Evolutionary conservation across 2,113 vertebrate genomes (phyloP), one percentile per base, ranked within the genome.

Genomic region (Tachuris rubrigastra): DNA sequence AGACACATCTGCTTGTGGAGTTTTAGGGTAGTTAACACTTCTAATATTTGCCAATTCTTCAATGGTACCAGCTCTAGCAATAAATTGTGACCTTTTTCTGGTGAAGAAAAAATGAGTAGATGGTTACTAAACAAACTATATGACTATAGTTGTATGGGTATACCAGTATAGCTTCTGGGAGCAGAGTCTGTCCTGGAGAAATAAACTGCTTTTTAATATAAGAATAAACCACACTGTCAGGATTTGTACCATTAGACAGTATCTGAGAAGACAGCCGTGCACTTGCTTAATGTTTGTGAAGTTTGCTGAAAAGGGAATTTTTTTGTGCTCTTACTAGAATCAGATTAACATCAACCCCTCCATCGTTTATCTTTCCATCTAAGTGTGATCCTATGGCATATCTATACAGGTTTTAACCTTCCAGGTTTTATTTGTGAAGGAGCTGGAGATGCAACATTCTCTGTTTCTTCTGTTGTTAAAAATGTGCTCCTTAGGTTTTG

Each of bases 31-130:
- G 31, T 72, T 81, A 49, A 30, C 31, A 23, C 18, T 8, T 80
- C 18, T 37, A 5, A 18, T 33, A 47, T 31, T 55, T 62, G 35
- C 50, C n/a, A 23, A 18, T 56, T 89, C 52, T 88, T 85, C 25
- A 44, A 0, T 49, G 59, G 10, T 58, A 53, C 16, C 6, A n/a
- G 12, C 63, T 68, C 0, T 3, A 65, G 53, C 44, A 65, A 28
- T 60, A 20, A 62, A 31, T 12, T 71, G 19, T 52, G 22, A 16
- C 41, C 15, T 41, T 87, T 75, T 75, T 68, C 41, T 14, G 50
- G 7, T 41, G n/a, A 35, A 59, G 20, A 13, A 53, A 76, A 92
- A 33, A 9, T 6, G 11, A 55, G 30, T 37, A 50, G 37, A 11
- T 72, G 9, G 21, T 59, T 75, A 28, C 8, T 59, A 59, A 77